These are phyloP conservation scores for Phalera bucephala DNA, from an alignment of 2,888 invertebrate genomes.

Conservation along the genomic window DNA sequence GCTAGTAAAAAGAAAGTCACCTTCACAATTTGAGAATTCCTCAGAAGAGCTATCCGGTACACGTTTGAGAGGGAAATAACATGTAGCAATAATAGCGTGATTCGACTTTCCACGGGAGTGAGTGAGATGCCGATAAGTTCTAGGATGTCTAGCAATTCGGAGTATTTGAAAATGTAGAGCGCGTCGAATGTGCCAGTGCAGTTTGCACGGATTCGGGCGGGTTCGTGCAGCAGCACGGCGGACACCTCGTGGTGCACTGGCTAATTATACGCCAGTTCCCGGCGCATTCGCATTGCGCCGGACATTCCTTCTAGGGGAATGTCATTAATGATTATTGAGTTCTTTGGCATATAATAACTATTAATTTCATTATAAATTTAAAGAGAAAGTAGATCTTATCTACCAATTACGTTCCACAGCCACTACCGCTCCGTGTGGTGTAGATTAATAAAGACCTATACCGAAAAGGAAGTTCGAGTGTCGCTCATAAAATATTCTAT, in stretches of 20 bases:
- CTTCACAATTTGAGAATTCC: slow-evolving; percentile 5
- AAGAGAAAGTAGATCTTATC: no score
- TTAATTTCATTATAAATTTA: no score
- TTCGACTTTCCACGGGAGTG: background rate
- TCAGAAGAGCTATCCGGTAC: background rate
- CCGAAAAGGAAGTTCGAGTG: no score
- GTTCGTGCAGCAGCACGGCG: slow-evolving; percentile 8
- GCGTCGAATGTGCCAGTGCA: slow-evolving; percentile 7
- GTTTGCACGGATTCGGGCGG: slow-evolving; percentile 5
- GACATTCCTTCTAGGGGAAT: no score
- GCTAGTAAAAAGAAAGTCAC: slow-evolving; percentile 1
- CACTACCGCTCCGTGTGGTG: no score
- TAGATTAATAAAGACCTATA: no score
- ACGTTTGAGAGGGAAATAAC: background rate
- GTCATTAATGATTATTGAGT: no score
- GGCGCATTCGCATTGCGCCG: no score
- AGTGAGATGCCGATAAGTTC: slow-evolving; percentile 1
- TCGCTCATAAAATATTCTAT: no score
- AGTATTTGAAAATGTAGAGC: slow-evolving; percentile 13
- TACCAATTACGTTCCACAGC: no score
- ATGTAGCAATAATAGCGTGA: background rate
- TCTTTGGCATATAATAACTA: no score
- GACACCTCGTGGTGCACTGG: slow-evolving; percentile 5
- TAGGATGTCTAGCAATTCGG: slow-evolving; percentile 6
- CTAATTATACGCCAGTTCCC: slow-evolving; percentile 14